phyloP scores from a whole-genome alignment of 2,113 vertebrate genomes.

The Festucalex cinctus region DNA sequence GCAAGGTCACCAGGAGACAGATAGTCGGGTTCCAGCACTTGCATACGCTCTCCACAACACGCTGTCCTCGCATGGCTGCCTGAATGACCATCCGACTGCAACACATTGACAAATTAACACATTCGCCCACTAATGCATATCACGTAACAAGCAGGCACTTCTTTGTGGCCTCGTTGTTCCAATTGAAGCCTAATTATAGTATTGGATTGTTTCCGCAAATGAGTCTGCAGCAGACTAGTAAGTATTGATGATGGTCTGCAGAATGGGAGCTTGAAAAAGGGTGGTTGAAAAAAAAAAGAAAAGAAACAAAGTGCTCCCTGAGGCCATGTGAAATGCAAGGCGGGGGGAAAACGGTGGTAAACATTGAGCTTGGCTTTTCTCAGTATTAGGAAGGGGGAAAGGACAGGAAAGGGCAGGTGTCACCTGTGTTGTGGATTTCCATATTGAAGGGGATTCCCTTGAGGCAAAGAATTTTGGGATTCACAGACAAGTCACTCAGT shows the following conservation, averaged over 20 bases:
- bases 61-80: constrained; percentile 68
- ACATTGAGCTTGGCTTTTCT: constrained; percentile 5
- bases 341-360: background rate
- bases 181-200: constrained; percentile 39
- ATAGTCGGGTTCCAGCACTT: constrained; percentile 60
- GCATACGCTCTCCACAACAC: constrained; percentile 45
- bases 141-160: constrained; percentile 16
- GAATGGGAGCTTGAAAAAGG: background rate
- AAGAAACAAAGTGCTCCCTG: constrained; percentile 13
- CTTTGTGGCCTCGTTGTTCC: constrained; percentile 30
- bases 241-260: constrained; percentile 39
- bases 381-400: constrained; percentile 2
- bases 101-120: constrained; percentile 29
- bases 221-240: constrained; percentile 42
- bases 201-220: constrained; percentile 55
- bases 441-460: constrained; percentile 49
- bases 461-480: constrained; percentile 39
- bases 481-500: constrained; percentile 50
- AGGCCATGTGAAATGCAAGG: constrained; percentile 2
- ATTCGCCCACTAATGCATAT: background rate
- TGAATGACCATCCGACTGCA: constrained; percentile 50
- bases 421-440: constrained; percentile 29
- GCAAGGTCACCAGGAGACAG: constrained; percentile 63
- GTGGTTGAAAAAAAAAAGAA: constrained; percentile 6
- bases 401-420: constrained; percentile 22